A percentile compares a stretch with the other conserved stretches of the same genome.
Conservation (phyloP, 2,888 invertebrate genomes). For the Drosophila percnosoma region DNA sequence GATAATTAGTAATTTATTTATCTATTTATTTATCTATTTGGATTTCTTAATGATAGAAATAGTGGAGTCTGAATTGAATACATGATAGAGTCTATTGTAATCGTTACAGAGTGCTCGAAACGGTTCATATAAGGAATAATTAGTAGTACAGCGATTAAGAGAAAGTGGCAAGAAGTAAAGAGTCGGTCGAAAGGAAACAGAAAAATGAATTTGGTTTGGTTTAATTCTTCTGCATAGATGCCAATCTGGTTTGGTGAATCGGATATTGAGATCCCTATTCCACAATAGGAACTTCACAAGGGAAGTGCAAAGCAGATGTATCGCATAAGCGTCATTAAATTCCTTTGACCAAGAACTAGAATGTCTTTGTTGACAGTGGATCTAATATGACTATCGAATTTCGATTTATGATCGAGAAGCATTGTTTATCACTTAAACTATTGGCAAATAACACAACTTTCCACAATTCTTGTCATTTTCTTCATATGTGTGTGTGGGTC, state of each 20-base stretch:
- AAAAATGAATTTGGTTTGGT: background rate
- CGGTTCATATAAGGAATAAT: too few species aligned
- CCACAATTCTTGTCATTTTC: background rate
- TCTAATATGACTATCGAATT: too few species aligned
- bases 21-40: background rate
- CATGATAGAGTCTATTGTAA: too few species aligned
- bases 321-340: background rate
- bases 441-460: background rate
- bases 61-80: too few species aligned
- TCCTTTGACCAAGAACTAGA: too few species aligned
- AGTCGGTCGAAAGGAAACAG: background rate
- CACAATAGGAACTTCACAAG: background rate
- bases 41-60: too few species aligned
- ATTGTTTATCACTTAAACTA: too few species aligned
- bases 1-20: background rate
- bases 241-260: background rate
- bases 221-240: background rate
- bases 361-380: too few species aligned
- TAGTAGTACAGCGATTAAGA: background rate
- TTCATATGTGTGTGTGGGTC: constrained; percentile 9
- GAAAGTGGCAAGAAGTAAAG: background rate
- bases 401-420: too few species aligned
- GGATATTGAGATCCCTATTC: background rate
- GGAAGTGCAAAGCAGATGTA: too few species aligned
- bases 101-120: too few species aligned